phyloP scores from a whole-genome alignment of 2,888 invertebrate genomes.

The Drymonia ruficornis region DNA sequence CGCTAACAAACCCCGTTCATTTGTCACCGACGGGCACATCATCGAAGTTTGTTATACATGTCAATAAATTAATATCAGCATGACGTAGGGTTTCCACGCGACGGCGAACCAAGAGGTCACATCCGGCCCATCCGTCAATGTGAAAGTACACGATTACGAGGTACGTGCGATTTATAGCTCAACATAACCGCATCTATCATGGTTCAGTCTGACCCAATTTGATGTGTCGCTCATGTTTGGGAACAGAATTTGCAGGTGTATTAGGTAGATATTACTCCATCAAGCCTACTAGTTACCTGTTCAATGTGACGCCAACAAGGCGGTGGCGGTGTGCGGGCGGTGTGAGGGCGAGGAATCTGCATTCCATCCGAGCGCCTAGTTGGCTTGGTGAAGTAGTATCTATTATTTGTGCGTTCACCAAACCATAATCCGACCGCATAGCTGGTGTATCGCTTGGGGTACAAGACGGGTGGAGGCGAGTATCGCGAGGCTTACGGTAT shows the following conservation, averaged over 20 bases:
- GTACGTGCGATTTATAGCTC: conserved; percentile 3
- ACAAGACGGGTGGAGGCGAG: too few relatives aligned
- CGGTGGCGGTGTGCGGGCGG: too few relatives aligned
- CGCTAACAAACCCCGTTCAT: background rate
- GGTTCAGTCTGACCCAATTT: conserved; percentile 5
- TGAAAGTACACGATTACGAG: conserved; percentile 6
- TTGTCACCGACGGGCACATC: conserved; percentile 1
- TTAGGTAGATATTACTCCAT: background rate
- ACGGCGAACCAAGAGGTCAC: conserved; percentile 11
- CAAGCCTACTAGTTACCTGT: too few relatives aligned
- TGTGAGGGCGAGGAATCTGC: too few relatives aligned
- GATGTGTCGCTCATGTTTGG: background rate
- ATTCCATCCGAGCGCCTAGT: too few relatives aligned
- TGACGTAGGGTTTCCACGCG: background rate
- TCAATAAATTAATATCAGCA: conserved; percentile 6
- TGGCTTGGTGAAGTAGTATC: too few relatives aligned
- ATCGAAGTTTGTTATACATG: conserved; percentile 5
- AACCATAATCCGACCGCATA: too few relatives aligned
- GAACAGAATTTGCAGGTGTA: background rate
- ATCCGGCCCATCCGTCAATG: conserved; percentile 15
- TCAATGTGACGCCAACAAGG: too few relatives aligned
- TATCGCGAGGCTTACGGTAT: too few relatives aligned
- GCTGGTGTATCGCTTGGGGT: too few relatives aligned
- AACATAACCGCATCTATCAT: conserved; percentile 6
- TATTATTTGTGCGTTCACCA: too few relatives aligned